Evolutionary conservation across 2,888 invertebrate genomes (phyloP), one percentile per base, ranked within the genome.

Genomic region (Cheilosia variabilis): DNA sequence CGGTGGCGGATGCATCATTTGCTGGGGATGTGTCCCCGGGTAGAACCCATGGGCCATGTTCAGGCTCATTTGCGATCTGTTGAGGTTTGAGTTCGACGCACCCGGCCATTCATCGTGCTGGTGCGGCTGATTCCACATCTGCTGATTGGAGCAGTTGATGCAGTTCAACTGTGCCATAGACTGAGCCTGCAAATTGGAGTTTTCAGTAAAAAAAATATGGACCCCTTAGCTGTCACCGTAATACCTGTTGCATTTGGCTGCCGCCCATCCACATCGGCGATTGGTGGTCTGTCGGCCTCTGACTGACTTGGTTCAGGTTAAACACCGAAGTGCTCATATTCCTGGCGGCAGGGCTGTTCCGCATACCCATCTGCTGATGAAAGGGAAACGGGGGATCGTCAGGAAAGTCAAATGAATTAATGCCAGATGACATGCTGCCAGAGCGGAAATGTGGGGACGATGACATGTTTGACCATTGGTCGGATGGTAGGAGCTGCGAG

Each of bases 151-250:
- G 87, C 94, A 94, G 58, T 93, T 93, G 34, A 93, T 93, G 87
- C 94, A 95, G 89, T 94, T 94, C 7, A 96, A 89, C 65, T 95
- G 95, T 0, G 95, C 95, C 93, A 95, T 93, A 0, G 96, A 96
- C 89, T 95, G 95, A 0, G 95, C 94, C 95, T 96, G 73, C 5
- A 71, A 53, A 5, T 41, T 7, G 4, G 5, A 45, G 6, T 15
- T 47, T 17, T 17, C 7, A 19, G 47, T 1, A 7, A 47, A 47
- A 47, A 19, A 19, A 19, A 22, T 22, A 2, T 62, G 17, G 7
- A 4, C 0, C 6, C 9, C 41, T 7, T 10, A 10, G 2, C 9
- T 24, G 17, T 19, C 4, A 17, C 0, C 1, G 31, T 22, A 9
- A 90, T 90, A 95, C 95, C 93, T 95, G 95, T 88, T 94, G 94